Evolutionary conservation across 2,797 vertebrate species (phyloP).

Genomic region (Monodelphis domestica): DNA sequence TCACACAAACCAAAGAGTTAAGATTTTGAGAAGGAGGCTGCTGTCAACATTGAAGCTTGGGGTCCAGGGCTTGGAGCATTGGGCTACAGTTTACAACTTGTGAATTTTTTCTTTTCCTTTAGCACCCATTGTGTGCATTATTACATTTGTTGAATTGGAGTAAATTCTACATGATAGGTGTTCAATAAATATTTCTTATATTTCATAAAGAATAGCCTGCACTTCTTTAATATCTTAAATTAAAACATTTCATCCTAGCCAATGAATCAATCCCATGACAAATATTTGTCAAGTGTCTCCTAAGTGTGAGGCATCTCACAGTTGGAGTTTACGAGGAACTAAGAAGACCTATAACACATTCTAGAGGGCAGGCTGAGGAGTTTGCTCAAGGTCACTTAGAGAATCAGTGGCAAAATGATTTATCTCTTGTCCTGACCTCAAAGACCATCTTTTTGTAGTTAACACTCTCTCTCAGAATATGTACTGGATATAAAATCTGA

Average conservation of each 20-base stretch:
- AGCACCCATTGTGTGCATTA: neutral
- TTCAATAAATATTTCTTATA: neutral
- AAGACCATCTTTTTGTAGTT: constrained; percentile 46
- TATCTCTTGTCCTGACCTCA: constrained; percentile 9
- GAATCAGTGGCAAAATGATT: neutral
- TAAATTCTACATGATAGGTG: neutral
- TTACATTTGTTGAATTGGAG: neutral
- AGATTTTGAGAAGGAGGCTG: neutral
- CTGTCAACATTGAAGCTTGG: neutral
- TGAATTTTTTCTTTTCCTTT: neutral
- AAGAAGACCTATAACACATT: constrained; percentile 36
- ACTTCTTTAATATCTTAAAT: neutral
- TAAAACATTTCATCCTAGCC: neutral
- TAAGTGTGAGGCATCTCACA: neutral
- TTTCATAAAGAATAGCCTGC: neutral
- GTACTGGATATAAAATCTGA: constrained; percentile 55
- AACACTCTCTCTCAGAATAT: constrained; percentile 15
- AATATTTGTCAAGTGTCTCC: constrained; percentile 6
- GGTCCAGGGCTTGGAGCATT: neutral
- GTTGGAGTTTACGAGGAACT: neutral
- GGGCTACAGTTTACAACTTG: neutral
- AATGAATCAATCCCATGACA: neutral
- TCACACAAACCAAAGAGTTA: neutral
- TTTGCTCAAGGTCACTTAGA: constrained; percentile 43
- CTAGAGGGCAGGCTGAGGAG: constrained; percentile 24